Evolutionary conservation across 2,113 vertebrate genomes (phyloP).

Genomic region (Ariopsis seemanni): DNA sequence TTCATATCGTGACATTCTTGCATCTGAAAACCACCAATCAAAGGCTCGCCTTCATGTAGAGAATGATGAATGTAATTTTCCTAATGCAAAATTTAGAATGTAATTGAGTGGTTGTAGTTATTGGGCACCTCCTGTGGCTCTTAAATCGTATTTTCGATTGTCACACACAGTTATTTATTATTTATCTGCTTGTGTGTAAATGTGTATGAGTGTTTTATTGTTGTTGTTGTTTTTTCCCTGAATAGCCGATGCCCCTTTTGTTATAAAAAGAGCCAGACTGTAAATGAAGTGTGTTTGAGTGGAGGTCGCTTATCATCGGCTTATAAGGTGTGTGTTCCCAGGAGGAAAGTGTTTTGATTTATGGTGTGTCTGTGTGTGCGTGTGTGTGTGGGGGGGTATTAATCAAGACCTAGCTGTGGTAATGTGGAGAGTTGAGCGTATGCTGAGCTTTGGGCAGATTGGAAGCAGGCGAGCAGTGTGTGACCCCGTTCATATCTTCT

Average conservation of each 20-base stretch:
- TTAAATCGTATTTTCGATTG: neutral
- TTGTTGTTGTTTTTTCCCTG: neutral
- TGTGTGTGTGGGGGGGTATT: conserved; percentile 22
- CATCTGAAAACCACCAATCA: conserved; percentile 22
- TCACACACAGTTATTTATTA: neutral
- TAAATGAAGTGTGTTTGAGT: conserved; percentile 5
- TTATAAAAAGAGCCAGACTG: neutral
- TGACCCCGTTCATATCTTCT: conserved; percentile 43
- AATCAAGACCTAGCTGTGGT: conserved; percentile 11
- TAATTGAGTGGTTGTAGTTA: conserved; percentile 20
- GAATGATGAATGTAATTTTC: conserved; percentile 33
- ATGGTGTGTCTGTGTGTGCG: conserved; percentile 8
- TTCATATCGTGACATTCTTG: conserved; percentile 30
- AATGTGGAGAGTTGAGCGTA: conserved; percentile 42
- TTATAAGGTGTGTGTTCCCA: conserved; percentile 5
- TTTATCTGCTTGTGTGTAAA: neutral
- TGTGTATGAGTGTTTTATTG: neutral
- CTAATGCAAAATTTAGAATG: conserved; percentile 7
- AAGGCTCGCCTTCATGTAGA: neutral
- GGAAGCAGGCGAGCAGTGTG: conserved; percentile 3
- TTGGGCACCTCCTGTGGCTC: neutral
- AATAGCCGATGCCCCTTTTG: neutral
- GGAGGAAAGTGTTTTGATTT: conserved; percentile 16
- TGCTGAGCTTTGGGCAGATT: conserved; percentile 33
- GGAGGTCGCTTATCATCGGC: neutral